These are phyloP conservation scores for Mamestra configurata DNA, from an alignment of 1,140 invertebrate species.

Conservation along the genomic window DNA sequence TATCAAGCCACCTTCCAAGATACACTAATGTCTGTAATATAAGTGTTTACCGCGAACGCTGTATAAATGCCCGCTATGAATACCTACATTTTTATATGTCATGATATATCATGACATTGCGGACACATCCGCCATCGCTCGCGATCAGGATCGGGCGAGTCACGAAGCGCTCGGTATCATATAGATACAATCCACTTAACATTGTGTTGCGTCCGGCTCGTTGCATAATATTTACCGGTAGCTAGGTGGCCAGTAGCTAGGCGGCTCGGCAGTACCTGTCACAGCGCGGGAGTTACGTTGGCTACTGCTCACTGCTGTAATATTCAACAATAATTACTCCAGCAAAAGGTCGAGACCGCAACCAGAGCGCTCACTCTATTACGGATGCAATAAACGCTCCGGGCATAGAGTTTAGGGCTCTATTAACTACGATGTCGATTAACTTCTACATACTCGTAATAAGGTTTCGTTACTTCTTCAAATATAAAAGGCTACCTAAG, in stretches of 20 bases:
- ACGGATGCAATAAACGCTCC: conserved; percentile 36
- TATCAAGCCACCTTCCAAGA: conserved; percentile 37
- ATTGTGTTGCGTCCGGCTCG: conserved; percentile 81
- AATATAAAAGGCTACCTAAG: not conserved
- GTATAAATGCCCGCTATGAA: conserved; percentile 10
- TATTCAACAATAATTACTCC: conserved; percentile 58
- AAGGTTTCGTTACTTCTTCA: not conserved
- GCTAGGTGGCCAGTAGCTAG: conserved; percentile 42
- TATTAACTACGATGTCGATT: conserved; percentile 41
- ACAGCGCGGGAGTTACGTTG: conserved; percentile 53
- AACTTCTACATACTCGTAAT: conserved; percentile 6
- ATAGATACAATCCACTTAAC: conserved; percentile 69
- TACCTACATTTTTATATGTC: conserved; percentile 32
- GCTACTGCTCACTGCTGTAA: conserved; percentile 56
- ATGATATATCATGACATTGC: conserved; percentile 54
- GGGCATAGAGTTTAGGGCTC: conserved; percentile 41
- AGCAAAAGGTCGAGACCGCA: conserved; percentile 57
- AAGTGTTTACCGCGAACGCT: conserved; percentile 24
- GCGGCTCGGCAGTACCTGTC: conserved; percentile 61
- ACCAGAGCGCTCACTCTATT: conserved; percentile 53
- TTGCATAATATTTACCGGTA: conserved; percentile 81
- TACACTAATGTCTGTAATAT: conserved; percentile 15
- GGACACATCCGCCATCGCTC: conserved; percentile 56
- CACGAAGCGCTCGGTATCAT: conserved; percentile 69
- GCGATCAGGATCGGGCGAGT: conserved; percentile 69